These are phyloP conservation scores for Pycnonotus jocosus DNA, from an alignment of 2,113 vertebrate species.

Conservation along the genomic window DNA sequence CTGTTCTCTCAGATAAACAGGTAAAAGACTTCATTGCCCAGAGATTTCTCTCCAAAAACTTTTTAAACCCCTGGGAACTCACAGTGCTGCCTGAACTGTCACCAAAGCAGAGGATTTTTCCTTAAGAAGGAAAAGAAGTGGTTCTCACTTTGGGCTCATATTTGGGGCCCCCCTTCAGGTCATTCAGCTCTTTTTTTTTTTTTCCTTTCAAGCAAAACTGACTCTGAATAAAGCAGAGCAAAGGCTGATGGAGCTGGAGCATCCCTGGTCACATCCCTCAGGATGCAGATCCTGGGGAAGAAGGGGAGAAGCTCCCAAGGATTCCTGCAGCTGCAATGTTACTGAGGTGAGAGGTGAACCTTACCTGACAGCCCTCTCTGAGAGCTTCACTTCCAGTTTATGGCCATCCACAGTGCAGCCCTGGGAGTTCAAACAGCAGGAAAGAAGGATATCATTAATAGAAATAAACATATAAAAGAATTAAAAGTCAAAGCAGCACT, in stretches of 20 bases:
- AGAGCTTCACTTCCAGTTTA: constrained; percentile 89
- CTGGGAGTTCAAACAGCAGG: constrained; percentile 54
- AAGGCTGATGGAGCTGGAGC: background rate
- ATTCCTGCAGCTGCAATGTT: rapidly evolving
- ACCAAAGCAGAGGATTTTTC: background rate
- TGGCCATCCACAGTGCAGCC: constrained; percentile 84
- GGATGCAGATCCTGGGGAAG: background rate
- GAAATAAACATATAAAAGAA: background rate
- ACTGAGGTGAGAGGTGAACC: background rate
- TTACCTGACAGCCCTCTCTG: constrained; percentile 87
- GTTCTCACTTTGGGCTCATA: background rate
- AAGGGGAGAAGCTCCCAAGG: background rate
- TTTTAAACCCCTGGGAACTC: background rate
- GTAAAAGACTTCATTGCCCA: background rate
- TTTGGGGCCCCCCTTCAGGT: background rate
- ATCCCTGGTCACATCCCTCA: background rate
- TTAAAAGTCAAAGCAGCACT: background rate
- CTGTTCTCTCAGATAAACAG: background rate
- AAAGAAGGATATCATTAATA: background rate
- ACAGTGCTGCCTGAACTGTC: background rate
- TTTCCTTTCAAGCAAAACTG: background rate
- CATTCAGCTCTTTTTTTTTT: background rate
- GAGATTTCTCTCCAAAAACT: background rate
- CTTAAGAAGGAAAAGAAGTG: background rate
- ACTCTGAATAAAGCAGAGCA: background rate